Conservation (phyloP, 2,113 vertebrate species). For the Nicator chloris region DNA sequence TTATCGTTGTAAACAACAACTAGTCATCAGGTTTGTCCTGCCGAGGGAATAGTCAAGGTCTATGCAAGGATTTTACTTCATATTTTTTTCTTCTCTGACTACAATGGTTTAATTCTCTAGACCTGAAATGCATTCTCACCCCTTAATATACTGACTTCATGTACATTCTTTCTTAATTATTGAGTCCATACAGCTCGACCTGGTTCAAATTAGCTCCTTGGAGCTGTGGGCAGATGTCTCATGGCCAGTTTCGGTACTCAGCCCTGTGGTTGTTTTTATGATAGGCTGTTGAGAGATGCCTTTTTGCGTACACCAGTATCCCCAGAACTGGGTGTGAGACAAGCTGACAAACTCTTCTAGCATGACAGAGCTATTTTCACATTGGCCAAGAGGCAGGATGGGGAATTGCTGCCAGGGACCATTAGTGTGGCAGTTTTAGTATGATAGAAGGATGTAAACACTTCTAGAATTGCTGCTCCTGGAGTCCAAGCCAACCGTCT, state of each 20-base stretch:
- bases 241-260: background rate
- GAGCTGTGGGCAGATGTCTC: background rate
- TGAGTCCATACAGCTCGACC: background rate
- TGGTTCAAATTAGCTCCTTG: conserved; percentile 18
- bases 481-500: background rate
- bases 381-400: background rate
- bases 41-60: conserved; percentile 56
- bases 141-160: conserved; percentile 27
- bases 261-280: background rate
- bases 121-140: conserved; percentile 34
- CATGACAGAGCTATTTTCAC: background rate
- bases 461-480: background rate
- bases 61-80: conserved; percentile 36
- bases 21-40: conserved; percentile 50
- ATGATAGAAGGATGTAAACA: background rate
- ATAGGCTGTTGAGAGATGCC: background rate
- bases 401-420: background rate
- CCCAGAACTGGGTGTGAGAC: background rate
- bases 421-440: background rate
- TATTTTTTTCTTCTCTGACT: background rate
- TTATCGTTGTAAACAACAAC: conserved; percentile 66
- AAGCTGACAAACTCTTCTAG: conserved; percentile 12
- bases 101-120: conserved; percentile 45
- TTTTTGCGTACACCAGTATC: background rate
- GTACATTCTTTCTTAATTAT: conserved; percentile 54